Evolutionary conservation across 2,113 vertebrate species (phyloP), one percentile per base, ranked within the genome.

Genomic region (Apaloderma vittatum): DNA sequence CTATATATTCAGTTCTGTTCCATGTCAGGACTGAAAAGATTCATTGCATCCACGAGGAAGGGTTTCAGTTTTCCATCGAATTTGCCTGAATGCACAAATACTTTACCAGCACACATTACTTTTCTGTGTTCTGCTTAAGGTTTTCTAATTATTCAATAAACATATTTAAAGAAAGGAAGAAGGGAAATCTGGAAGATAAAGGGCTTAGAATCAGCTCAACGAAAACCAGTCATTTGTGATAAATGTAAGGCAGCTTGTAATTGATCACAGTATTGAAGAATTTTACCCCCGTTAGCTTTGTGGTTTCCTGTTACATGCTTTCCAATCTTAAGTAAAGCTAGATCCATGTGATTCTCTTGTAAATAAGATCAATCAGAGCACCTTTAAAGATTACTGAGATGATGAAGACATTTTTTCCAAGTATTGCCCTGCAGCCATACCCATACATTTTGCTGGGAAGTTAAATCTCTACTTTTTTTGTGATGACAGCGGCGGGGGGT

Each of bases 351-450:
- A 89, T 37, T 55, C 86, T 88, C 94, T 81, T 94, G 86, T 94
- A 96, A 97, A 96, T 88, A 93, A 93, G 87, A 93, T 94, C 91
- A 88, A 54, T 96, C 72, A 93, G 93, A 72, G 27, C 72, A 88
- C 45, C 61, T 86, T 88, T 94, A 93, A 92, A 91, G 72, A 76
- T 80, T 66, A 76, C 22, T 8, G 11, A 36, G 74, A 57, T 59
- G 86, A 86, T 93, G 74, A 93, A 88, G 93, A 79, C 6, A 4
- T 80, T 95, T 96, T 90, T 71, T 8, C 74, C 78, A 67, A 67
- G 36, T 30, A 15, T 51, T 90, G 51, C 55, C 96, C 55, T 73
- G 63, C 62, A 92, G 36, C 23, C n/a, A 30, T 74, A 26, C 8
- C 46, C 22, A 4, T 43, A 30, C 8, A 4, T 82, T 89, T 58